These are phyloP conservation scores for Drosophila persimilis DNA, from an alignment of 1,140 invertebrate genomes.

Conservation along the genomic window DNA sequence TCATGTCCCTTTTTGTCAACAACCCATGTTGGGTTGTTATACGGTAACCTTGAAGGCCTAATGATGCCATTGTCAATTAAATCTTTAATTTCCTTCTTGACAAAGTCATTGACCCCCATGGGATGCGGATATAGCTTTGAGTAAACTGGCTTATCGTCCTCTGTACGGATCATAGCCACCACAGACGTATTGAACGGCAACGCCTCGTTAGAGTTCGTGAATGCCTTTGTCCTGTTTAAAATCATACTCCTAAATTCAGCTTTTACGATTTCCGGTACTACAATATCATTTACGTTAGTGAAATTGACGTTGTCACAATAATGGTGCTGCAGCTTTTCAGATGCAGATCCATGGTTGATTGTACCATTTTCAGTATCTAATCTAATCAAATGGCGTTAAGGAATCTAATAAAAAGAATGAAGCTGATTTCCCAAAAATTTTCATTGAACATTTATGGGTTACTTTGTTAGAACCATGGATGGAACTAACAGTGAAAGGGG, in stretches of 20 bases:
- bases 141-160: neutral
- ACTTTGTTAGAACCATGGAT: constrained; percentile 4
- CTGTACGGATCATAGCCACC: neutral
- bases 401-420: neutral
- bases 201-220: neutral
- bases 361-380: no score
- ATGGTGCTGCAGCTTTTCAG: no score
- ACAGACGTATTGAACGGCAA: neutral
- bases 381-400: no score
- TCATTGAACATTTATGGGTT: constrained; percentile 4
- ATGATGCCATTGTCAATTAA: no score
- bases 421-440: neutral
- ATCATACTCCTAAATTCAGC: neutral
- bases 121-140: neutral
- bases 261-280: neutral
- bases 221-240: neutral
- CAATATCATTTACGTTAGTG: neutral
- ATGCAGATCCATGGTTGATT: no score
- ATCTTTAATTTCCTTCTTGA: no score
- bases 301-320: neutral
- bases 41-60: no score
- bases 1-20: no score
- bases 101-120: neutral
- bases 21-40: no score
- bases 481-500: constrained; percentile 12